Base-by-base conservation (phyloP, 2,113 vertebrate species). In the Oreochromis tanganicae region DNA sequence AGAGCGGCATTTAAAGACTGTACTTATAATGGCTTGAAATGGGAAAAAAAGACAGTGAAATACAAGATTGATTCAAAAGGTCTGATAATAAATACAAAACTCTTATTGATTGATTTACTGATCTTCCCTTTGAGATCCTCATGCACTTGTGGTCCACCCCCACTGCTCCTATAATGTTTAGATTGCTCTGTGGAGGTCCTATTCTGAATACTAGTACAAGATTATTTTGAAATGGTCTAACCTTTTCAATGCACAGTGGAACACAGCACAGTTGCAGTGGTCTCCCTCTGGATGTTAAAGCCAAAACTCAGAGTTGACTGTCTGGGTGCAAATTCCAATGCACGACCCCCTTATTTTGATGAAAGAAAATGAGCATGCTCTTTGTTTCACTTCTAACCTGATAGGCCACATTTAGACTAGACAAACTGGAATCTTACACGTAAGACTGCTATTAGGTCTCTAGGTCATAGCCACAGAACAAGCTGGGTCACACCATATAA, bases 171-270 rank as follows among this genome's bases (percentile, higher is more conserved):
- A 13, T 43, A 27, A 27, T 16, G 2, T 27, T 46, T 27, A 46
- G 68, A 73, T 73, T 17, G n/a, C 36, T 43, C 7, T 24, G n/a
- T 43, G 66, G 66, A 71, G n/a, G 12, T 9, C 2, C 0, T 43
- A 14, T 14, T 43, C 11, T 41, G 68, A 73, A 24, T 27, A 46
- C 5, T 17, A 46, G 21, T 7, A 43, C 68, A 16, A 0, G 0
- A 71, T 43, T 14, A 43, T 43, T 14, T 24, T 71, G 38, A 71
- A 71, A 71, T 24, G 38, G 4, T 43, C 12, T 24, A 16, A 12
- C 38, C 38, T 27, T 68, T 71, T 27, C 21, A 46, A 24, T 0
- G 7, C 21, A 46, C 66, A 73, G 4, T 24, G 11, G 21, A 46
- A 46, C 66, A 41, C 34, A 1, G 2, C 7, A 1, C 19, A 21